Base-by-base conservation (phyloP, 2,113 vertebrate genomes). In the Cyanoramphus novaezelandiae region DNA sequence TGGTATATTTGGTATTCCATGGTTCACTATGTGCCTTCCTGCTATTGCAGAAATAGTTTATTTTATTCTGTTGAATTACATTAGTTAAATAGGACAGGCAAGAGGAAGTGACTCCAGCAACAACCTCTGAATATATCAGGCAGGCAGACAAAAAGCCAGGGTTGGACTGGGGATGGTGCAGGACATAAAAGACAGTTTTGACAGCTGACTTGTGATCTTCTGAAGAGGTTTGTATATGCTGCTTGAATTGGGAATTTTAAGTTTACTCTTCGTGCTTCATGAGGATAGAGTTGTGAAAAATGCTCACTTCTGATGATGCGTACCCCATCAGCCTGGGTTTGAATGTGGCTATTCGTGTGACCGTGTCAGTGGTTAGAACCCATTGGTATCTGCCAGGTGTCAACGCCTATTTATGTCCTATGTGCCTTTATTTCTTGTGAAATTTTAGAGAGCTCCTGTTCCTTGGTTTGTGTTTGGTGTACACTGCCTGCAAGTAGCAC, bases 1-100 rank as follows among this genome's bases (percentile, higher is more conserved):
- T 72, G 84, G 83, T 91, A 79, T 94, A 68, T 95, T 95, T 95
- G 93, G 95, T 95, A 95, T 95, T 92, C 95, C 50, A 14, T 35
- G 9, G 95, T 95, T 94, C 86, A 28, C 83, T 81, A 39, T 88
- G 91, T 97, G 93, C 89, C 91, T 95, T 97, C 93, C 95, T 95
- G 93, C 91, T 82, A 39, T 86, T 70, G 92, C 77, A 86, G 92
- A 81, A 95, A 88, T 92, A 67, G 88, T 93, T 95, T 88, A 71
- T 95, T 97, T 93, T 60, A 79, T 93, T 91, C 95, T 50, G 29
- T 88, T 95, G 94, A 95, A 94, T 96, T 88, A 31, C 82, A 78
- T 47, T 74, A n/a, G 83, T 93, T 95, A 92, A 95, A 93, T 91
- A 86, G 94, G 77, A 86, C 29, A 5, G 69, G 49, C 44, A 60